Evolutionary conservation across 2,888 invertebrate species (phyloP).

Genomic region (Herminia tarsipennalis): DNA sequence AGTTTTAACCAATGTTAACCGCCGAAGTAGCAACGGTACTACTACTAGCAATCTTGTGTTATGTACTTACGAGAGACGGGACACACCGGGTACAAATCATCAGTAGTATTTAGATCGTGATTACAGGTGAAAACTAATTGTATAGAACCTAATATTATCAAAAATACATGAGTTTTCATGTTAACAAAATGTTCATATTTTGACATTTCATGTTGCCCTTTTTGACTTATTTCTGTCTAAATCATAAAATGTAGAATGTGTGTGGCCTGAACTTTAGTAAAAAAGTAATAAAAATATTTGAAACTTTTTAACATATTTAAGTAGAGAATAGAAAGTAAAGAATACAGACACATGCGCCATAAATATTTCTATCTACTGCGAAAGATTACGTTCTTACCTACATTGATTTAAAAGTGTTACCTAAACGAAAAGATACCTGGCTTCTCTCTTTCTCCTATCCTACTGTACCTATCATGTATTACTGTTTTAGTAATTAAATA

Average conservation of each 20-base stretch:
- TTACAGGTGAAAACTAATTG: slow-evolving; percentile 53
- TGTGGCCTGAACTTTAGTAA: slow-evolving; percentile 43
- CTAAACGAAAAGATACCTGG: too few species aligned
- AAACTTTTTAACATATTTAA: too few species aligned
- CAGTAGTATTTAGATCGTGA: slow-evolving; percentile 52
- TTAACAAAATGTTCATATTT: slow-evolving; percentile 67
- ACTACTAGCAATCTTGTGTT: not conserved
- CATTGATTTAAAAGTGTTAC: too few species aligned
- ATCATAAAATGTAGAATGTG: slow-evolving; percentile 25
- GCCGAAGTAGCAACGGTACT: not conserved
- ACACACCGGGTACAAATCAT: slow-evolving; percentile 56
- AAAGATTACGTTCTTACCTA: too few species aligned
- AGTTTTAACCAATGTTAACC: not conserved
- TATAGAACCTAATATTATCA: slow-evolving; percentile 70
- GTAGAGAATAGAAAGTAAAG: too few species aligned
- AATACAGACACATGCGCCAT: too few species aligned
- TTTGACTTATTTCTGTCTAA: slow-evolving; percentile 27
- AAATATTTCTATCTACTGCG: too few species aligned
- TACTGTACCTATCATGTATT: too few species aligned
- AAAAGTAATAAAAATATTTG: not conserved
- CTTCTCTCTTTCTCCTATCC: too few species aligned
- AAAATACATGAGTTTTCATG: slow-evolving; percentile 75
- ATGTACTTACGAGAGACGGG: slow-evolving; percentile 64
- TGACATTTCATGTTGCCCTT: slow-evolving; percentile 60
- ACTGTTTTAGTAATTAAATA: too few species aligned